phyloP scores from a whole-genome alignment of 2,113 vertebrate species.

The Atractosteus spatula region DNA sequence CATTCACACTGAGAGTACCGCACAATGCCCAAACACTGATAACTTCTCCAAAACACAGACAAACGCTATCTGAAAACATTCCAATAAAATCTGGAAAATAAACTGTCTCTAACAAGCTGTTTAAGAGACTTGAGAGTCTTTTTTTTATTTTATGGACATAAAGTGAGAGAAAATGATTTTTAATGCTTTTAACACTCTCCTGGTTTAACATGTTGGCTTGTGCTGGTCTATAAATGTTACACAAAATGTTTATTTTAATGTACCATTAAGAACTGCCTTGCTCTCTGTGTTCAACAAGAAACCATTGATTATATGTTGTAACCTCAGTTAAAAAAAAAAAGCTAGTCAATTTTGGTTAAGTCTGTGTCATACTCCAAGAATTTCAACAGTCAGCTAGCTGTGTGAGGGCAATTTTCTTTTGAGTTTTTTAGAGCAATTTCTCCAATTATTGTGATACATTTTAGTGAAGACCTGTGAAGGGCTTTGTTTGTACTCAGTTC shows the following conservation, averaged over 20 bases:
- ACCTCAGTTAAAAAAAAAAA: conserved; percentile 27
- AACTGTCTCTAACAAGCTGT: neutral
- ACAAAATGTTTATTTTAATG: conserved; percentile 7
- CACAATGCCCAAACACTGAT: too few relatives aligned
- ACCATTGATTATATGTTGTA: conserved; percentile 39
- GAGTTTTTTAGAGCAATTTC: too few relatives aligned
- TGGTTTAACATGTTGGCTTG: neutral
- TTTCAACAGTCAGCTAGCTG: conserved; percentile 22
- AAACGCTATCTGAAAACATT: too few relatives aligned
- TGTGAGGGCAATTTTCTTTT: too few relatives aligned
- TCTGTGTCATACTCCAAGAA: conserved; percentile 41
- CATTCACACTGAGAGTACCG: too few relatives aligned
- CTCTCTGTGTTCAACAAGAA: neutral
- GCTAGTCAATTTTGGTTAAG: conserved; percentile 43
- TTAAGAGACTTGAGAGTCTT: neutral
- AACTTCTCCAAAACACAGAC: too few relatives aligned
- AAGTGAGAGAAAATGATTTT: conserved; percentile 11
- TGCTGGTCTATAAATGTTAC: conserved; percentile 13
- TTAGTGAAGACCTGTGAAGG: conserved; percentile 30
- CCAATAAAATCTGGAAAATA: neutral
- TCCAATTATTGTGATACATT: too few relatives aligned
- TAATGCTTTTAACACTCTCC: neutral
- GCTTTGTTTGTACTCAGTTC: too few relatives aligned
- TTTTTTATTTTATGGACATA: conserved; percentile 2
- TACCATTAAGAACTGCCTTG: conserved; percentile 7